phyloP scores from a whole-genome alignment of 2,797 vertebrate genomes.

The Periparus ater region DNA sequence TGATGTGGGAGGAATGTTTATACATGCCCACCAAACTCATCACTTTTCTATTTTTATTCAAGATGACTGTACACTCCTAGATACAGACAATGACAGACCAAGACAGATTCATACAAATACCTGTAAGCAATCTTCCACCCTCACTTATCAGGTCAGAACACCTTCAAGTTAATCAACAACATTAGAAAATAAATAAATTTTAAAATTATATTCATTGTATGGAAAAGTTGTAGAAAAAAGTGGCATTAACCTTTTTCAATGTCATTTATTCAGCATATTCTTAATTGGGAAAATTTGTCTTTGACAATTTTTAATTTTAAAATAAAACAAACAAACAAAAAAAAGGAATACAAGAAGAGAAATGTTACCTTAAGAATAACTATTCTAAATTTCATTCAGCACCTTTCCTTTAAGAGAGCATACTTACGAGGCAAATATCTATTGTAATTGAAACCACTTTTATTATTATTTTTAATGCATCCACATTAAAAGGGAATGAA shows the following conservation, averaged over 20 bases:
- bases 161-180: background rate
- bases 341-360: too few species aligned
- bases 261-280: background rate
- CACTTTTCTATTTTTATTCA: background rate
- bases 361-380: background rate
- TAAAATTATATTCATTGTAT: background rate
- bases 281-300: background rate
- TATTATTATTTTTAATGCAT: background rate
- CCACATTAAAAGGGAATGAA: background rate
- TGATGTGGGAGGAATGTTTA: background rate
- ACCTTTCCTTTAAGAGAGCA: background rate
- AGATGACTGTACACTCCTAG: background rate
- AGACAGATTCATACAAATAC: background rate
- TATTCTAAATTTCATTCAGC: background rate
- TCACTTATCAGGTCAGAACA: background rate
- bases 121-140: background rate
- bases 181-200: background rate
- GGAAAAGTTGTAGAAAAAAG: background rate
- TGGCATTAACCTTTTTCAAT: background rate
- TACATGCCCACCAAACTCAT: background rate
- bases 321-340: background rate
- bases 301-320: background rate
- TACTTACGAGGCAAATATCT: background rate
- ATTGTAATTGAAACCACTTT: background rate
- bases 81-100: background rate